Evolutionary conservation across 2,797 vertebrate genomes (phyloP).

Genomic region (Staurois parvus): DNA sequence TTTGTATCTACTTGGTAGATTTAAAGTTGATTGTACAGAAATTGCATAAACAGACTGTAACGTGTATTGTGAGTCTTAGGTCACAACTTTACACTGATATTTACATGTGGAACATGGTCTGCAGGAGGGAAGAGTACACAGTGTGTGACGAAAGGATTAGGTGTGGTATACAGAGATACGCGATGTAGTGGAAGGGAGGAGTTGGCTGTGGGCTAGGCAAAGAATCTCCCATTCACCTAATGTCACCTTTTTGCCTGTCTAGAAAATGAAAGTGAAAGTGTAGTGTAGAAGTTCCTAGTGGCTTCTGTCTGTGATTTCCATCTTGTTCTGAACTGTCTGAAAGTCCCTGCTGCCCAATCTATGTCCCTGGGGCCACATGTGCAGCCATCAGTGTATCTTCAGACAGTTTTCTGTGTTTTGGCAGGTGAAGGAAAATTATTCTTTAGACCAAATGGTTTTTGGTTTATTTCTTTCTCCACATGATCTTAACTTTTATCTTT

Average conservation of each 20-base stretch:
- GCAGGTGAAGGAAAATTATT: no score
- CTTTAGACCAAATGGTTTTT: no score
- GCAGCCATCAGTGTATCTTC: no score
- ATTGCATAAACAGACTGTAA: no score
- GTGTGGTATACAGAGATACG: background rate
- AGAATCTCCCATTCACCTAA: background rate
- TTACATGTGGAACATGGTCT: no score
- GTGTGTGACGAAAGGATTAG: background rate
- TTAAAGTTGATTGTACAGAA: no score
- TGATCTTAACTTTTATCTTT: no score
- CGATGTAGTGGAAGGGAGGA: background rate
- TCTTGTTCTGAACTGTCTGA: background rate
- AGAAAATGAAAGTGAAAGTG: background rate
- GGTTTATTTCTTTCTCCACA: no score
- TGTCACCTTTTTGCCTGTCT: background rate
- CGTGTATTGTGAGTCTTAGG: background rate
- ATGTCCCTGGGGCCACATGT: no score
- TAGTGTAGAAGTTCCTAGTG: background rate
- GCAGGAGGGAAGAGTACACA: background rate
- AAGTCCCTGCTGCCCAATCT: no score
- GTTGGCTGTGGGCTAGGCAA: background rate
- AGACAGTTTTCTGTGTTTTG: no score
- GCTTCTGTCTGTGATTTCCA: background rate
- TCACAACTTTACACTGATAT: background rate
- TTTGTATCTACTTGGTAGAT: no score